A percentile compares a stretch with the other conserved stretches of the same genome.
phyloP scores from a whole-genome alignment of 2,113 vertebrate genomes.

The Phocoena sinus region DNA sequence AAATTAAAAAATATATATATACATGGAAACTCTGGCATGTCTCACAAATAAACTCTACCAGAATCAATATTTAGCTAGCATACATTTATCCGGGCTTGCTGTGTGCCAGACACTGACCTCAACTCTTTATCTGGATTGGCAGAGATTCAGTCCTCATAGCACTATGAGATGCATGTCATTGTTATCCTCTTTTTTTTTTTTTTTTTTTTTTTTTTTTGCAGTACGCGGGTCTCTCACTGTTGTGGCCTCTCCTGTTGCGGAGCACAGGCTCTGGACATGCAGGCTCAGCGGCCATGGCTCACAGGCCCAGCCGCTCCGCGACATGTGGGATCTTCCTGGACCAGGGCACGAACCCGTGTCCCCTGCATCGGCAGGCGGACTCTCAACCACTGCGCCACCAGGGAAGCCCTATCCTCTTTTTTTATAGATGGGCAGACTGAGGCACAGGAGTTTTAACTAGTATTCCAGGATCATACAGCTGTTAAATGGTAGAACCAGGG shows the following conservation, averaged over 20 bases:
- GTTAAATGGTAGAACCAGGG: neutral
- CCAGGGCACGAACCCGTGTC: too few species aligned
- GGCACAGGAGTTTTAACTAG: neutral
- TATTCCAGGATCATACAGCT: neutral
- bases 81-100: neutral
- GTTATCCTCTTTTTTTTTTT: neutral
- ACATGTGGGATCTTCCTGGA: too few species aligned
- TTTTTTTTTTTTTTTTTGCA: neutral
- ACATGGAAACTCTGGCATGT: neutral
- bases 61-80: neutral
- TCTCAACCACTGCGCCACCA: too few species aligned
- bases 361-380: too few species aligned
- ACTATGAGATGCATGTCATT: neutral
- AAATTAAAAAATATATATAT: neutral
- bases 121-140: neutral
- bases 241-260: too few species aligned
- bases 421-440: neutral
- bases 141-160: neutral
- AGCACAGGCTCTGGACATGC: too few species aligned
- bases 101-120: neutral
- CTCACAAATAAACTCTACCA: neutral
- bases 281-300: too few species aligned
- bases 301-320: too few species aligned
- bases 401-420: neutral
- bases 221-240: too few species aligned